Evolutionary conservation across 2,113 vertebrate species (phyloP), one percentile per base, ranked within the genome.

Genomic region (Coreoperca whiteheadi): DNA sequence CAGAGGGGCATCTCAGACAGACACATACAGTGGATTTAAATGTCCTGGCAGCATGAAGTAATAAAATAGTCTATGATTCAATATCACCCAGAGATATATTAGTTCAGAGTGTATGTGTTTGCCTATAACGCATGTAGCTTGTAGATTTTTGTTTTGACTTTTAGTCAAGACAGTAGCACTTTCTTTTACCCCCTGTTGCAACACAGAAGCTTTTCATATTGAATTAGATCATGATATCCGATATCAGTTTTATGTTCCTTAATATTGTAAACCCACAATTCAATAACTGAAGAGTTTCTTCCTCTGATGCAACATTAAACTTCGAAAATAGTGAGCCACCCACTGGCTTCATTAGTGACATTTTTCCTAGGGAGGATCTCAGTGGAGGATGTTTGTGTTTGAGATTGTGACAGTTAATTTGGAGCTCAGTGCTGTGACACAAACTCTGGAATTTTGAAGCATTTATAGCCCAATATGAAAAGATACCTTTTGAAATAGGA

Each of bases 341-440:
- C 50, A 34, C 63, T 48, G 57, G 51, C 66, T 65, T 75, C 57
- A 79, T 79, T 70, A 74, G 56, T 48, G 41, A 39, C 41, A 50
- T 63, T 78, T 60, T 37, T 39, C 21, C 21, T 48, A 25, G 70
- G 51, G 46, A 71, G 59, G 43, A 70, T 73, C 63, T 48, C 41
- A 12, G 41, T 1, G 32, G 56, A 80, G 56, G 76, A 69, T 82
- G 79, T 82, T 82, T 87, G 50, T 80, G 67, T 39, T 61, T 48
- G 64, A 65, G 53, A 69, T 28, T 20, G 37, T 25, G 41, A 65
- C 48, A 51, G 14, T 74, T 74, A 4, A 34, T 77, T 34, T 77
- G 72, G 34, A 68, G 77, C 41, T 65, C 20, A 37, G 12, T 34
- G 4, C 60, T 72, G 34, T 41, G 46, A 32, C 41, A 56, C 21